Evolutionary conservation across 2,888 invertebrate genomes (phyloP).

Genomic region (Caradrina kadenii): DNA sequence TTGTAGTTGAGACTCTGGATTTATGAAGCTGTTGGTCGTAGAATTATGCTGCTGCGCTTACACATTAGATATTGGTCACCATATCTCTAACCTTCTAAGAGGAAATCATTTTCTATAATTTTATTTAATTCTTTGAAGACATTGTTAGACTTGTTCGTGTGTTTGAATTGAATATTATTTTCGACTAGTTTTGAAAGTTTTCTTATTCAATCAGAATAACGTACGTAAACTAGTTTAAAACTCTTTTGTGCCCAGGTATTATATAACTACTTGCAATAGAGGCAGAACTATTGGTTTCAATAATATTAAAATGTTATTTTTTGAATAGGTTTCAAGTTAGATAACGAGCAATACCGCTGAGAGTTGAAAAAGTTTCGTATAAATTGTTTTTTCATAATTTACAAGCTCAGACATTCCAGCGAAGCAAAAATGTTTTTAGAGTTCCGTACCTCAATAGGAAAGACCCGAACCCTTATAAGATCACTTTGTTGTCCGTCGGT

Average conservation of each 20-base stretch:
- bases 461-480: no score
- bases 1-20: conserved; percentile 22
- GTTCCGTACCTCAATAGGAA: no score
- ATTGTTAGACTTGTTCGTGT: background rate
- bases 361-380: background rate
- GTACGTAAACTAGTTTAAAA: background rate
- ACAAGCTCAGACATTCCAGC: no score
- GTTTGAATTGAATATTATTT: background rate
- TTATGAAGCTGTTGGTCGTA: conserved; percentile 23
- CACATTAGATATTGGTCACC: background rate
- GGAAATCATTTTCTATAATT: background rate
- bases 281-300: background rate
- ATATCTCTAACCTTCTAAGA: background rate
- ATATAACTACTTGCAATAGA: no score
- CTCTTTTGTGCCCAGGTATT: no score
- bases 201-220: conserved; percentile 10
- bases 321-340: background rate
- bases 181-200: conserved; percentile 7
- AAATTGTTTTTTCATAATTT: background rate
- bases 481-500: no score
- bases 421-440: background rate
- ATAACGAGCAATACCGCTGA: background rate
- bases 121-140: background rate
- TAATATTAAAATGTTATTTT: background rate
- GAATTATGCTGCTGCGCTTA: background rate